phyloP scores from a whole-genome alignment of 2,797 vertebrate species.

The Coregonus suidteri region DNA sequence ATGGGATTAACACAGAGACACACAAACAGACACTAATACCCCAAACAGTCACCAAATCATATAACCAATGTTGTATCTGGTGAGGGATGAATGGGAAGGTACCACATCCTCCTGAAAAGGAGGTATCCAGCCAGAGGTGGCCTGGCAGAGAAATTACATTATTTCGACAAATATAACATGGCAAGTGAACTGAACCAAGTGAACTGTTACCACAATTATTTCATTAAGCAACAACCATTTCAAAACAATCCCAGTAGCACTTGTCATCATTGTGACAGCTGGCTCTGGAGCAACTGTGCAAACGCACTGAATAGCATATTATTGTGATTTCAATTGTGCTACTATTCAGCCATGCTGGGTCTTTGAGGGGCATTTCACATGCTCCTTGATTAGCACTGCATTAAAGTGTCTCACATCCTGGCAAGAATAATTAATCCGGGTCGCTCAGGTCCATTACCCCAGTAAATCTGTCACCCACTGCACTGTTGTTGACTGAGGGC shows the following conservation, averaged over 20 bases:
- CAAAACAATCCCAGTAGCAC: not conserved
- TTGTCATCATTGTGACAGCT: conserved; percentile 19
- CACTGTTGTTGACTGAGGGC: not conserved
- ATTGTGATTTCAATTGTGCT: conserved; percentile 13
- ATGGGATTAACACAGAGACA: not conserved
- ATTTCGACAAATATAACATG: not conserved
- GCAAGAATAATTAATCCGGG: too few species aligned
- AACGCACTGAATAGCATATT: conserved; percentile 1
- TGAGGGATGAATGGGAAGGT: not conserved
- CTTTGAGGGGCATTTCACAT: not conserved
- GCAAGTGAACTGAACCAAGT: too few species aligned
- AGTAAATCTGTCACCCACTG: conserved; percentile 56
- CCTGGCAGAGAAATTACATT: not conserved
- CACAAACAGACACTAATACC: not conserved
- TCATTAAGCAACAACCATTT: not conserved
- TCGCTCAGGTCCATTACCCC: conserved; percentile 22
- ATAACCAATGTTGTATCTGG: not conserved
- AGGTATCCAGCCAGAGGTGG: not conserved
- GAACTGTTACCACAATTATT: not conserved
- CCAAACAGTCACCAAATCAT: not conserved
- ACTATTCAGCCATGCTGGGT: conserved; percentile 1
- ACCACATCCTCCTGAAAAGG: not conserved
- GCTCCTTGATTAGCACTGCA: conserved; percentile 43
- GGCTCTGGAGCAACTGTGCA: too few species aligned
- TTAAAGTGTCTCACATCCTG: too few species aligned